phyloP scores from a whole-genome alignment of 1,140 invertebrate genomes.

The Drosophila pseudoobscura region DNA sequence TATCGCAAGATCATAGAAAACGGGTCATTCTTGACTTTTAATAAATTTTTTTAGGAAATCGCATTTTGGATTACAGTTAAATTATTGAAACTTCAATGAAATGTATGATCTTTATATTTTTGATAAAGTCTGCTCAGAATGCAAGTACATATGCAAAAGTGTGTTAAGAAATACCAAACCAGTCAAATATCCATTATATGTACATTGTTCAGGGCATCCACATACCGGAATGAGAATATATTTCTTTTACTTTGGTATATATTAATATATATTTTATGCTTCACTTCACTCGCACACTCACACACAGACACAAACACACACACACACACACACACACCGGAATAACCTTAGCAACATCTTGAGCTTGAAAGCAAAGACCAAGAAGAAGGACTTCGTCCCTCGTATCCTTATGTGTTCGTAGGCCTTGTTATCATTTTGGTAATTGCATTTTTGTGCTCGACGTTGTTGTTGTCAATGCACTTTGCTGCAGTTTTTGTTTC shows the following conservation, averaged over 20 bases:
- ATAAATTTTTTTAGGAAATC: no score
- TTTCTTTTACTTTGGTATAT: slow-evolving; percentile 14
- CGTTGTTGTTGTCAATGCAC: slow-evolving; percentile 66
- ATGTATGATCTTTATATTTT: no score
- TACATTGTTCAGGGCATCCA: slow-evolving; percentile 5
- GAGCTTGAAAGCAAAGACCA: slow-evolving; percentile 63
- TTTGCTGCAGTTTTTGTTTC: slow-evolving; percentile 63
- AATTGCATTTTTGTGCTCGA: slow-evolving; percentile 80
- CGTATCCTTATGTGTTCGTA: slow-evolving; percentile 66
- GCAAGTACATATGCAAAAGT: no score
- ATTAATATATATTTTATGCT: slow-evolving; percentile 78
- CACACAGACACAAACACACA: slow-evolving; percentile 16
- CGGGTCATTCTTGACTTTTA: no score
- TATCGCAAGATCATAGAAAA: no score
- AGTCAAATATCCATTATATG: no score
- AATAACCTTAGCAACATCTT: slow-evolving; percentile 63
- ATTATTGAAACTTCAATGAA: no score
- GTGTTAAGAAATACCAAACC: no score
- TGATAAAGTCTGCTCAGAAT: no score
- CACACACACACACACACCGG: slow-evolving; percentile 20
- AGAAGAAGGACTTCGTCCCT: slow-evolving; percentile 61
- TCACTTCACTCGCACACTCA: slow-evolving; percentile 50
- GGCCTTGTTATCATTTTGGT: slow-evolving; percentile 79
- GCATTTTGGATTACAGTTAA: no score
- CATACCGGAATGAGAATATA: slow-evolving; percentile 3